phyloP scores from a whole-genome alignment of 2,113 vertebrate genomes.

The Carettochelys insculpta region DNA sequence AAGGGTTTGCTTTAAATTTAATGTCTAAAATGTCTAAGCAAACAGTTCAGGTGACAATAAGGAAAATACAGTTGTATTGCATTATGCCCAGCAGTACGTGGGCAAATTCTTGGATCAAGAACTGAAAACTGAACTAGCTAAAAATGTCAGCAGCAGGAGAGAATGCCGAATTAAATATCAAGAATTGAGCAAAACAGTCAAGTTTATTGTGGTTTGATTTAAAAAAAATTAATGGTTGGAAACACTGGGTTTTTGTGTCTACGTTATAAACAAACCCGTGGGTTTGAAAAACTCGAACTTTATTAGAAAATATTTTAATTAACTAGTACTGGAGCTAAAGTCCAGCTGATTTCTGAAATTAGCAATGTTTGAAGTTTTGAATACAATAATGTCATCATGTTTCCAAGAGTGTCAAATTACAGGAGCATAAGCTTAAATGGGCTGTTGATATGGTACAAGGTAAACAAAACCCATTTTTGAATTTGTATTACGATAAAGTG shows the following conservation, averaged over 20 bases:
- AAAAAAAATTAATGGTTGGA: not conserved
- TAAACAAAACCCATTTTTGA: not conserved
- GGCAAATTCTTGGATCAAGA: not conserved
- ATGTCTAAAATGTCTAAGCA: not conserved
- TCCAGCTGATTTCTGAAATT: not conserved
- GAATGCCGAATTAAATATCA: not conserved
- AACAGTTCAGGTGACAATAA: not conserved
- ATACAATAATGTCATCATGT: too few relatives aligned
- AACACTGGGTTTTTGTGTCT: not conserved
- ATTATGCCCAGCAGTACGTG: not conserved
- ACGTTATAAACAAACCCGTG: not conserved
- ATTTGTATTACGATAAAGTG: not conserved
- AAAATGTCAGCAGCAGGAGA: not conserved
- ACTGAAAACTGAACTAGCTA: not conserved
- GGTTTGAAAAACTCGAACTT: not conserved
- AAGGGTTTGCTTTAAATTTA: not conserved
- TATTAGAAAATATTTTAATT: too few relatives aligned
- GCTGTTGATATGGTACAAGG: not conserved
- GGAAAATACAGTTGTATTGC: not conserved
- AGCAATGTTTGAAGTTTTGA: too few relatives aligned
- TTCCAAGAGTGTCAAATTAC: not conserved
- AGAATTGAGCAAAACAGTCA: not conserved
- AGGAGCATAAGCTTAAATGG: not conserved
- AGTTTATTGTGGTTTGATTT: not conserved
- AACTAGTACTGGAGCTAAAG: not conserved